Evolutionary conservation across 2,888 invertebrate species (phyloP).

Genomic region (Scaptomyza cyrtandrae): DNA sequence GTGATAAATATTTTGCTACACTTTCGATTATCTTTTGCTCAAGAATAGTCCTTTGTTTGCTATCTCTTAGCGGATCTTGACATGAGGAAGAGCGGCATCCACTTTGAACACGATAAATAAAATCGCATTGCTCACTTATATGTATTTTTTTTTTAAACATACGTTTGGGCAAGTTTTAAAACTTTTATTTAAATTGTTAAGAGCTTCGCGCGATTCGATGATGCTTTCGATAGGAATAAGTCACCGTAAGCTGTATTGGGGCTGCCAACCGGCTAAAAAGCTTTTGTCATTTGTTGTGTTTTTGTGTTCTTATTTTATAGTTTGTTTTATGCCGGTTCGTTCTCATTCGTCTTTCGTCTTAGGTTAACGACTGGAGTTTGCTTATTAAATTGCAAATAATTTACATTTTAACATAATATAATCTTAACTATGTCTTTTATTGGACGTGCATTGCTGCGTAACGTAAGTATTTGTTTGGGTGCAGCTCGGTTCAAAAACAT

Average conservation of each 20-base stretch:
- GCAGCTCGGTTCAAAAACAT: conserved; percentile 34
- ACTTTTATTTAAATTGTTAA: background rate
- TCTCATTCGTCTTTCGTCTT: conserved; percentile 19
- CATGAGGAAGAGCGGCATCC: conserved; percentile 34
- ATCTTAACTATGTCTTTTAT: conserved; percentile 78
- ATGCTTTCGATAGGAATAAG: conserved; percentile 6
- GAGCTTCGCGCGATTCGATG: background rate
- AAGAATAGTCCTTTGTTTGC: conserved; percentile 23
- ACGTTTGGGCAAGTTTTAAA: background rate
- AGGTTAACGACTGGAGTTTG: conserved; percentile 18
- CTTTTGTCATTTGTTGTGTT: conserved; percentile 49
- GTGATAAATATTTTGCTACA: conserved; percentile 81
- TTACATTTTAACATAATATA: conserved; percentile 4
- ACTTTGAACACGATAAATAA: conserved; percentile 39
- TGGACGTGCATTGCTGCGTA: conserved; percentile 73
- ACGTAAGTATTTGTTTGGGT: conserved; percentile 69
- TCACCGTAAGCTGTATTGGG: conserved; percentile 4
- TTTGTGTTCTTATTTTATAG: conserved; percentile 30
- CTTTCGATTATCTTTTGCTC: conserved; percentile 52
- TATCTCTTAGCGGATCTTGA: conserved; percentile 41
- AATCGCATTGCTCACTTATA: conserved; percentile 48
- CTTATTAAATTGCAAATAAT: background rate
- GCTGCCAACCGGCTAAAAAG: conserved; percentile 38
- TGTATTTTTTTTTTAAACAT: background rate
- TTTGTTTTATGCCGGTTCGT: conserved; percentile 39